These are phyloP conservation scores for Zingel zingel DNA, from an alignment of 2,113 vertebrate species.

Conservation along the genomic window DNA sequence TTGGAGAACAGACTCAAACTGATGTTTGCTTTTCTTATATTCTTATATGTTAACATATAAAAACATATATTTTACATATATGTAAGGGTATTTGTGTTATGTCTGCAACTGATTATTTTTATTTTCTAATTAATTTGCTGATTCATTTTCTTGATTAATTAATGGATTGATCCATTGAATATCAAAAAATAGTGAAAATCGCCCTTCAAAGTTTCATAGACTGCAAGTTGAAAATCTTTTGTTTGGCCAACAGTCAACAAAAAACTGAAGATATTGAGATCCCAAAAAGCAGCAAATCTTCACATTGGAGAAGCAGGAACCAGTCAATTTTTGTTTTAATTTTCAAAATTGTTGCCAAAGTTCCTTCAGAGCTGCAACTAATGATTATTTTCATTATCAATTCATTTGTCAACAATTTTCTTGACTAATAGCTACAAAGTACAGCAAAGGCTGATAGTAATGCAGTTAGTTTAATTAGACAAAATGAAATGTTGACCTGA, in stretches of 20 bases:
- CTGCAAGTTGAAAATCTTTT: background rate
- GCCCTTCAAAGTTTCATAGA: background rate
- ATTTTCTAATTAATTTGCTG: background rate
- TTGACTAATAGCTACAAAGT: background rate
- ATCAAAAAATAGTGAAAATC: background rate
- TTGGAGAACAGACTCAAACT: slow-evolving; percentile 26
- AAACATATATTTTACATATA: background rate
- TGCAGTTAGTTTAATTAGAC: background rate
- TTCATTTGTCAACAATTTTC: background rate
- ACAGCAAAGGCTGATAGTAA: background rate
- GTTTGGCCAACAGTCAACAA: background rate
- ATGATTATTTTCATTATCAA: background rate
- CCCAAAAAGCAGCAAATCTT: background rate
- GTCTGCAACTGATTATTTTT: background rate
- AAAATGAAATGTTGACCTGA: background rate
- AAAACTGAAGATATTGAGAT: background rate
- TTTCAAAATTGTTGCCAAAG: no score
- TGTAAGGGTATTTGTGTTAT: background rate
- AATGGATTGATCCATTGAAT: background rate
- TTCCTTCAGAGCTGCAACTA: background rate
- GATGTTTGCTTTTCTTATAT: background rate
- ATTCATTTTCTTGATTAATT: background rate
- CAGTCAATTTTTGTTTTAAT: background rate
- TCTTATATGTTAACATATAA: background rate
- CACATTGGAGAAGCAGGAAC: background rate